A percentile compares a stretch with the other conserved stretches of the same genome.
Evolutionary conservation across 2,797 vertebrate species (phyloP).

Genomic region (Perodicticus potto): DNA sequence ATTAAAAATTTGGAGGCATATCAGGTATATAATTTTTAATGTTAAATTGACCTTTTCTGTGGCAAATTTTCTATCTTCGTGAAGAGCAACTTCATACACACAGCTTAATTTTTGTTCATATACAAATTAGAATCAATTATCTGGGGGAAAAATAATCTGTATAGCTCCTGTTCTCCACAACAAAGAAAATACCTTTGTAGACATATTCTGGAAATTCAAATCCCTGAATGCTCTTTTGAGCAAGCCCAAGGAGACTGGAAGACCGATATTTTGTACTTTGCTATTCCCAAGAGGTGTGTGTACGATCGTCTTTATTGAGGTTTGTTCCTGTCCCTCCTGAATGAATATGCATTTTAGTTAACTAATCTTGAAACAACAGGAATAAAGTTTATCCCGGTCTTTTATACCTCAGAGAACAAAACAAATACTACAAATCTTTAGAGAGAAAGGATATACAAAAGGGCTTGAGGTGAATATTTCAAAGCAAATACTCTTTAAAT

Average conservation of each 20-base stretch:
- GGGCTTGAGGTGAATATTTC: slow-evolving; percentile 93
- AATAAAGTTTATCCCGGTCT: slow-evolving; percentile 93
- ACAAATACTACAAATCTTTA: slow-evolving; percentile 92
- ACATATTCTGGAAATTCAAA: slow-evolving; percentile 86
- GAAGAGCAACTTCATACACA: slow-evolving; percentile 75
- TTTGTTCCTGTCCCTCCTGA: slow-evolving; percentile 89
- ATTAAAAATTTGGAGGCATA: not conserved
- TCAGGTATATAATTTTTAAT: slow-evolving; percentile 14
- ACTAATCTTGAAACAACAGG: slow-evolving; percentile 93
- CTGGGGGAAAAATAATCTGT: slow-evolving; percentile 85
- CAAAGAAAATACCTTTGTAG: slow-evolving; percentile 88
- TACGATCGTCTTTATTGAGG: slow-evolving; percentile 90
- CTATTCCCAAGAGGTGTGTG: slow-evolving; percentile 85
- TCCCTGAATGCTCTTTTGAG: slow-evolving; percentile 88
- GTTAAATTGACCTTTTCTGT: slow-evolving; percentile 10
- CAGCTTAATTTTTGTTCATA: slow-evolving; percentile 79
- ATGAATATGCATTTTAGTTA: slow-evolving; percentile 92
- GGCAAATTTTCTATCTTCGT: slow-evolving; percentile 48
- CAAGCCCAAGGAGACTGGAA: slow-evolving; percentile 90
- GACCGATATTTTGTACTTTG: slow-evolving; percentile 89
- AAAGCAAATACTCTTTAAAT: slow-evolving; percentile 93
- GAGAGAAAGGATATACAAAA: slow-evolving; percentile 91
- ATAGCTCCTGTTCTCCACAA: slow-evolving; percentile 81
- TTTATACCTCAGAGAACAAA: slow-evolving; percentile 94
- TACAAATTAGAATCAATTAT: slow-evolving; percentile 84